A percentile compares a stretch with the other conserved stretches of the same genome.
Conservation (phyloP, 2,113 vertebrate genomes). For the Leuciscus idus region DNA sequence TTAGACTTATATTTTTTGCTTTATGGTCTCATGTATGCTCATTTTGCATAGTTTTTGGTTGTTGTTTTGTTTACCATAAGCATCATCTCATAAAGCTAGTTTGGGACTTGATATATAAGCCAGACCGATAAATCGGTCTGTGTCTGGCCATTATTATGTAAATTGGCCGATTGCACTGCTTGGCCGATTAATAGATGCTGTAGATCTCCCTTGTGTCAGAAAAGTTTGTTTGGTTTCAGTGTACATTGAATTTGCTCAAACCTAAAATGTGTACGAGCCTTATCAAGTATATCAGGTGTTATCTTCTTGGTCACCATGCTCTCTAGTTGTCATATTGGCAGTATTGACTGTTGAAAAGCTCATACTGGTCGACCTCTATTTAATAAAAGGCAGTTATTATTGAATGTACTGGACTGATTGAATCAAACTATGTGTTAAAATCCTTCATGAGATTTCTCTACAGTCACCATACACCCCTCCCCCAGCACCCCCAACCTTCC, state of each 20-base stretch:
- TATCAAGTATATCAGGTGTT: not conserved
- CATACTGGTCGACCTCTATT: not conserved
- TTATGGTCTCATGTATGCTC: not conserved
- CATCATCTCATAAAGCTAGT: not conserved
- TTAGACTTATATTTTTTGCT: not conserved
- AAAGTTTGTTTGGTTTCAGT: not conserved
- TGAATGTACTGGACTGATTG: not conserved
- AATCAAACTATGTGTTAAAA: slow-evolving; percentile 18
- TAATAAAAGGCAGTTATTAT: slow-evolving; percentile 1
- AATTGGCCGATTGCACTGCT: not conserved
- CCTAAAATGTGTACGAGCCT: not conserved
- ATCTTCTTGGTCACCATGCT: not conserved
- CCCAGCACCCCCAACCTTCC: slow-evolving; percentile 61
- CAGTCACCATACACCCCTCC: slow-evolving; percentile 62
- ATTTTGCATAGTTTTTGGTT: not conserved
- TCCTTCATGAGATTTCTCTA: slow-evolving; percentile 31
- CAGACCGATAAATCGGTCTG: not conserved
- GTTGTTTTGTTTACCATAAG: not conserved
- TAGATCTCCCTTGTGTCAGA: not conserved
- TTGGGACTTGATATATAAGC: not conserved
- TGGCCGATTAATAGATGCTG: not conserved
- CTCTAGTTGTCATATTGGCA: not conserved
- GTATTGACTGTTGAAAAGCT: not conserved
- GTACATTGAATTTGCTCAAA: not conserved
- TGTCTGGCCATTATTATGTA: not conserved